Percentiles rank a stretch among this genome's conserved stretches.
Evolutionary conservation across 2,113 vertebrate genomes (phyloP).

Genomic region (Tachysurus vachellii): DNA sequence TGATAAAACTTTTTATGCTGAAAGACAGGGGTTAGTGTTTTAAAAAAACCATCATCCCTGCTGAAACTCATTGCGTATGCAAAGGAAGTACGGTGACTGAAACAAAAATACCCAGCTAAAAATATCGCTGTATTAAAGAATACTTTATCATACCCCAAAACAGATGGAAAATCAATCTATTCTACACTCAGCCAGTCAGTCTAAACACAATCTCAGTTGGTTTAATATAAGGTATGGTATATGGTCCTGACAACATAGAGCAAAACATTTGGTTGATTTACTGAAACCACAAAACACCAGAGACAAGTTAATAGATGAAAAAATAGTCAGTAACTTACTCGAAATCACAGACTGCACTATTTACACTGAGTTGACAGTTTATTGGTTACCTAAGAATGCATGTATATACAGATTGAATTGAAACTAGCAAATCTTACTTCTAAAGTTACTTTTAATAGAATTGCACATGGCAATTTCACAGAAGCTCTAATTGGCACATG

Average conservation of each 20-base stretch:
- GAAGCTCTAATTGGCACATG: background rate
- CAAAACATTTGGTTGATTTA: background rate
- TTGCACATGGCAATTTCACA: background rate
- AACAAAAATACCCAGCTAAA: slow-evolving; percentile 57
- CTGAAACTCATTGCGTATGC: slow-evolving; percentile 38
- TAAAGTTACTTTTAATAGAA: background rate
- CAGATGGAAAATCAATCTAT: slow-evolving; percentile 44
- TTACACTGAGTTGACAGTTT: background rate
- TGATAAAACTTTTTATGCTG: background rate
- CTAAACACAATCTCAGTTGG: slow-evolving; percentile 21
- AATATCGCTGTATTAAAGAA: slow-evolving; percentile 58
- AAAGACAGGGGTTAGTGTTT: background rate
- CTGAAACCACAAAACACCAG: slow-evolving; percentile 6
- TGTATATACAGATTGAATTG: background rate
- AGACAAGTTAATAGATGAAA: background rate
- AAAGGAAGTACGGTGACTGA: slow-evolving; percentile 57
- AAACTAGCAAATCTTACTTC: background rate
- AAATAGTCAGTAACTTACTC: background rate
- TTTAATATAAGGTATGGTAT: slow-evolving; percentile 44
- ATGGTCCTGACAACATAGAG: background rate
- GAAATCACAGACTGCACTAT: background rate
- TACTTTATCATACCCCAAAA: slow-evolving; percentile 34
- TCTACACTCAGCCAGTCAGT: slow-evolving; percentile 18
- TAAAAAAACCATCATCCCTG: slow-evolving; percentile 17
- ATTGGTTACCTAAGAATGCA: background rate